Conservation (phyloP, 2,797 vertebrate genomes). For the Protonibea diacanthus region DNA sequence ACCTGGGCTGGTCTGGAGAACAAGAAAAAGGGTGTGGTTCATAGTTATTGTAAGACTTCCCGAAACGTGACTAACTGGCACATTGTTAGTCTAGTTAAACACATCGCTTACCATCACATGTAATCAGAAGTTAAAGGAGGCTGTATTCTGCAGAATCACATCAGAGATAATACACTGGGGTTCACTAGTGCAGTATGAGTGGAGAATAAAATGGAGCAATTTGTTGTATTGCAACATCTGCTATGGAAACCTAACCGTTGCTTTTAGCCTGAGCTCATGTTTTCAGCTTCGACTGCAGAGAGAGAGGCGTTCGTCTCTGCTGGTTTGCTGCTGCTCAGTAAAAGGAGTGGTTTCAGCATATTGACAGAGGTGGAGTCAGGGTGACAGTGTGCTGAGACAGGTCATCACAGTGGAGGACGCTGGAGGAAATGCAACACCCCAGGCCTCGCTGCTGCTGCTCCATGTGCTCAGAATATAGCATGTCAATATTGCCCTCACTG, state of each 20-base stretch:
- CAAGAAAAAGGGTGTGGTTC: slow-evolving; percentile 67
- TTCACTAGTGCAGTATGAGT: slow-evolving; percentile 16
- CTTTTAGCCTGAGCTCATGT: slow-evolving; percentile 21
- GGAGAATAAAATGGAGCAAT: background rate
- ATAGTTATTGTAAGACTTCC: slow-evolving; percentile 61
- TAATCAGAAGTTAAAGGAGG: background rate
- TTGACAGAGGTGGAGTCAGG: slow-evolving; percentile 77
- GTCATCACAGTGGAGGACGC: slow-evolving; percentile 66
- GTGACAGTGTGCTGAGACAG: slow-evolving; percentile 76
- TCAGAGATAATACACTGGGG: background rate
- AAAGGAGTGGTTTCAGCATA: slow-evolving; percentile 76
- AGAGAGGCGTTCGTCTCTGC: slow-evolving; percentile 37
- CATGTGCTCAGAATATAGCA: slow-evolving; percentile 69
- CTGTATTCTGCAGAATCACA: background rate
- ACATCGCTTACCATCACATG: background rate
- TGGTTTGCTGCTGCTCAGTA: slow-evolving; percentile 41
- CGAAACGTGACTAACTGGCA: slow-evolving; percentile 39
- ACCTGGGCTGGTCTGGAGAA: slow-evolving; percentile 53
- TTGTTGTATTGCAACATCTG: slow-evolving; percentile 30
- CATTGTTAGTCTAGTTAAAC: slow-evolving; percentile 26
- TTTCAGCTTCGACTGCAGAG: slow-evolving; percentile 54
- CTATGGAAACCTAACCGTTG: slow-evolving; percentile 23
- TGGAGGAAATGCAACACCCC: slow-evolving; percentile 77
- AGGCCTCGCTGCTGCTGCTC: slow-evolving; percentile 46
- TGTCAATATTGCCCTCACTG: slow-evolving; percentile 71